Evolutionary conservation across 2,797 vertebrate genomes (phyloP), one percentile per base, ranked within the genome.

Genomic region (Phrynocephalus forsythii): DNA sequence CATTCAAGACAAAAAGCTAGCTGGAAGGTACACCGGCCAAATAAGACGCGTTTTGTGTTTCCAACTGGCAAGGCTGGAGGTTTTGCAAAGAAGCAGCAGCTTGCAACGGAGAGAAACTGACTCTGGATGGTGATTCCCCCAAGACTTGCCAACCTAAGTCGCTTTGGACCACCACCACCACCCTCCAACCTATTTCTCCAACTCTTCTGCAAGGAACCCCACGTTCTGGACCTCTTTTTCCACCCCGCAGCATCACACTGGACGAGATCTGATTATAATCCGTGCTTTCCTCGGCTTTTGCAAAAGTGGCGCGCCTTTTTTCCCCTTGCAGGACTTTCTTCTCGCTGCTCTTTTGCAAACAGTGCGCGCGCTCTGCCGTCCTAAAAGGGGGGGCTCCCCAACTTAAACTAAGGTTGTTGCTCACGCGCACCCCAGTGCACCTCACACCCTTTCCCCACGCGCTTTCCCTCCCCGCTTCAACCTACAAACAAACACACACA

Each of bases 321-420:
- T 33, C 38, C 11, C 10, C 13, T n/a, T 69, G 52, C 82, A 67
- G 48, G 67, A 84, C 82, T 84, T 63, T 4, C 48, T 63, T 4
- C 48, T 28, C 20, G 33, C 9, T 24, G 86, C 67, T n/a, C 71
- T 72, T 79, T 84, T 63, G 68, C 83, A 75, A 84, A 73, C 22
- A 20, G 68, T 18, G 77, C 86, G 73, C 79, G 60, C 79, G 8
- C 15, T 66, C 22, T 28, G 1, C 71, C 50, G 6, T 56, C 69
- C 69, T 38, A 80, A 82, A 69, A 16, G 9, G 68, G 66, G 28
- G 82, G 66, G 28, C 52, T 56, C 1, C 69, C 67, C 80, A 11
- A 26, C 77, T 75, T 8, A 4, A 44, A n/a, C 13, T 15, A 81
- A 38, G 16, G 38, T 28, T 26, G 30, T 48, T 50, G 5, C 30